Conservation (phyloP, 2,113 vertebrate species). For the Apodemus sylvaticus region DNA sequence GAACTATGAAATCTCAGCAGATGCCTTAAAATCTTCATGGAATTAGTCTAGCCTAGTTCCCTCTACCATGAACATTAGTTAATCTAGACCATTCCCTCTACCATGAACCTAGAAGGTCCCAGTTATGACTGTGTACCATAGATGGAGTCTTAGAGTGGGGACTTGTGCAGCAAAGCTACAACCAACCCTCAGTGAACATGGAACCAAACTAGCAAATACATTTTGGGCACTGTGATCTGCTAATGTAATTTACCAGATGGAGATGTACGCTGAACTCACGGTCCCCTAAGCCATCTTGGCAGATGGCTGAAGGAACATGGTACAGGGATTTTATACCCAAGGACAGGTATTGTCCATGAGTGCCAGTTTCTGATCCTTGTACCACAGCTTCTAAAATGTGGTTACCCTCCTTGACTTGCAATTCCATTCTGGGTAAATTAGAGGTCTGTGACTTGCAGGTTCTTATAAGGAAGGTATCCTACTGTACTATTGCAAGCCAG, state of each 20-base stretch:
- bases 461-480: neutral
- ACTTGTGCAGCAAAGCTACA: neutral
- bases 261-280: neutral
- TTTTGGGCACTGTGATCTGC: neutral
- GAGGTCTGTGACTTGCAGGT: neutral
- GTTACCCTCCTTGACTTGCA: neutral
- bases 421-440: neutral
- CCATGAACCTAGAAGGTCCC: neutral
- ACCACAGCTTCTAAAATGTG: neutral
- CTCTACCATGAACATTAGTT: neutral
- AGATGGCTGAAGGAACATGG: neutral
- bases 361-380: neutral
- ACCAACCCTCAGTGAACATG: neutral
- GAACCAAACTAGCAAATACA: neutral
- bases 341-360: neutral
- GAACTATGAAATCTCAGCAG: neutral
- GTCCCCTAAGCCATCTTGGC: neutral
- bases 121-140: neutral
- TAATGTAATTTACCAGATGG: neutral
- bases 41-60: neutral
- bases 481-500: neutral
- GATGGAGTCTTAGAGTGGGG: neutral
- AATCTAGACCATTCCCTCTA: neutral
- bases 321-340: fast-evolving
- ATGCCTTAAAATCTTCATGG: neutral